A percentile compares a stretch with the other conserved stretches of the same genome.
Evolutionary conservation across 2,797 vertebrate species (phyloP).

Genomic region (Chiroxiphia lanceolata): DNA sequence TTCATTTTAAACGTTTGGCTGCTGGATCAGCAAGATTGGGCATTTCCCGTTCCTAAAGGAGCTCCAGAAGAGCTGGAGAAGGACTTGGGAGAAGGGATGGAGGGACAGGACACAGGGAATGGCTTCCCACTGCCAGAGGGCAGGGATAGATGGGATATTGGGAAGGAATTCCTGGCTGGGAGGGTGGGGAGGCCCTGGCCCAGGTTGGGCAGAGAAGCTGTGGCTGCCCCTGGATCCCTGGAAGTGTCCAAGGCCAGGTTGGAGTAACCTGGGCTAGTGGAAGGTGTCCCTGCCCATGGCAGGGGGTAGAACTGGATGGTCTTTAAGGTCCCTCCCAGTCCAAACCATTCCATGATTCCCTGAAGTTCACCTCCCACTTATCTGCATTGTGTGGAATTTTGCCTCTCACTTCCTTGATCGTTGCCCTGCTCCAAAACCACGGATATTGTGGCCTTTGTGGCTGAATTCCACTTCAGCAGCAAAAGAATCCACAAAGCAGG

Average conservation of each 20-base stretch:
- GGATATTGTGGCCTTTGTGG: neutral
- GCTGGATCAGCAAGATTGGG: fast-evolving
- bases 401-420: too few relatives aligned
- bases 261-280: fast-evolving
- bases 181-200: too few relatives aligned
- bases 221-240: too few relatives aligned
- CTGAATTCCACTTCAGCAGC: neutral
- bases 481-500: neutral
- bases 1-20: neutral
- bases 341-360: neutral
- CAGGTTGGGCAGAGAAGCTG: too few relatives aligned
- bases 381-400: fast-evolving
- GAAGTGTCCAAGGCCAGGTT: too few relatives aligned
- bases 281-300: neutral
- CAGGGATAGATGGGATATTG: too few relatives aligned
- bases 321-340: neutral
- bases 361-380: neutral
- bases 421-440: neutral
- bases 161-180: too few relatives aligned
- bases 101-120: too few relatives aligned
- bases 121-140: too few relatives aligned
- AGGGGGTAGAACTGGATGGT: neutral
- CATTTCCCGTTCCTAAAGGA: neutral
- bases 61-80: neutral
- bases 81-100: too few relatives aligned